Base-by-base conservation (phyloP, 2,797 vertebrate genomes). In the Anolis apletophallus region DNA sequence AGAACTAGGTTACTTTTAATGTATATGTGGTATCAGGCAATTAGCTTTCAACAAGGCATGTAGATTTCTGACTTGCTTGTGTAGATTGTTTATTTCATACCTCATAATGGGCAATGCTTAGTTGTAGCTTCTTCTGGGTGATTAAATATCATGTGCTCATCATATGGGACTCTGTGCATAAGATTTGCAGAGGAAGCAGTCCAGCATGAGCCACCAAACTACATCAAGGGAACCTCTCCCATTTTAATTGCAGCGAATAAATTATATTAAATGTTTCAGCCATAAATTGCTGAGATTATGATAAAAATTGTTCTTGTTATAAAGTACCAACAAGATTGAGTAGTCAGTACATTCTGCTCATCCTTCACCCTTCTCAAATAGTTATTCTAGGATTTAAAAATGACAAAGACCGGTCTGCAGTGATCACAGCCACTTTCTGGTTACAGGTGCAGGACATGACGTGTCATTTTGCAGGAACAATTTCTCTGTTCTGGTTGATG, bases 391-490 rank as follows among this genome's bases (percentile, higher is more conserved):
- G 26, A 16, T 29, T 46, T 4, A 46, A 29, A 64, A 64, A 26
- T 12, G 61, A 64, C 26, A 64, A 29, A 29, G 26, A 3, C 61
- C 29, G 26, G 29, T 64, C 61, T 64, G 61, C 29, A 29, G 10
- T 29, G 8, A 29, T 26, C 61, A 21, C 17, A 59, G 57, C 17
- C 26, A 64, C 26, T 64, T 29, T 64, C 26, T 64, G 61, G n/a
- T 14, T 29, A 40, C n/a, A 34, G 17, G 9, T 21, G n/a, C n/a
- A 83, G 89, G 92, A 82, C 88, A 92, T 94, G 89, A 91, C 83
- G 90, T 88, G 88, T 8, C 16, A 3, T 36, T 84, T 89, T 92
- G 87, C 90, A 89, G 85, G 92, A 92, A 90, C 87, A 91, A 88
- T 83, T 0, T 85, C 17, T 23, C 21, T 81, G 55, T 26, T 67